Base-by-base conservation (phyloP, 2,888 invertebrate species). In the Volucella inflata region DNA sequence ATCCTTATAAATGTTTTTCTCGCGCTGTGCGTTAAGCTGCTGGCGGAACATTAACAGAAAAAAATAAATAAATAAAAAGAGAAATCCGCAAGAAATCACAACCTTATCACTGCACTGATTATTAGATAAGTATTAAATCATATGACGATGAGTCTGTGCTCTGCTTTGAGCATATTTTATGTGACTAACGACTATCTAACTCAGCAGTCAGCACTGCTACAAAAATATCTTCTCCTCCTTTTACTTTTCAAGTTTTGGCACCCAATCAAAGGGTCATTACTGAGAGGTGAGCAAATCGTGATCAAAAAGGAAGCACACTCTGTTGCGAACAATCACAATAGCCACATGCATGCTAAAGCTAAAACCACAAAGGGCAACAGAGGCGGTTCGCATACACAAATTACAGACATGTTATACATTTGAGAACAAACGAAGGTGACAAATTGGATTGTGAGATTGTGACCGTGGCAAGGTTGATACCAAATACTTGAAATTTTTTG, bases 381-480 rank as follows among this genome's bases (percentile, higher is more conserved):
- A 68, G 75, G 48, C 50, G 65, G 57, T 38, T 51, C 16, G 53
- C 36, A 70, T 59, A 59, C 9, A 53, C 16, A 60, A 75, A 70
- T 62, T 70, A 65, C 57, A 51, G 42, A 71, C 81, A 77, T 85
- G 81, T 76, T 81, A 14, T 57, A 77, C 85, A 76, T 76, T 62
- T 72, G 51, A 60, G 81, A 76, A 81, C 85, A 81, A 85, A 81
- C 76, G 76, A 81, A 85, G 76, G 81, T 85, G 81, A 76, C 84
- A 81, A 72, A 67, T 85, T 76, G 76, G 72, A 76, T 81, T 72
- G 81, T 81, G 81, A 85, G 72, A 76, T 81, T 72, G 81, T 81
- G 81, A 85, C 85, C 85, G 72, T 77, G 72, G 64, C 51, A 40
- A 62, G 85, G 76, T 72, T 76, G 55, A 65, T 79, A 50, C 30